Base-by-base conservation (phyloP, 1,140 invertebrate genomes). In the Ooceraea biroi region DNA sequence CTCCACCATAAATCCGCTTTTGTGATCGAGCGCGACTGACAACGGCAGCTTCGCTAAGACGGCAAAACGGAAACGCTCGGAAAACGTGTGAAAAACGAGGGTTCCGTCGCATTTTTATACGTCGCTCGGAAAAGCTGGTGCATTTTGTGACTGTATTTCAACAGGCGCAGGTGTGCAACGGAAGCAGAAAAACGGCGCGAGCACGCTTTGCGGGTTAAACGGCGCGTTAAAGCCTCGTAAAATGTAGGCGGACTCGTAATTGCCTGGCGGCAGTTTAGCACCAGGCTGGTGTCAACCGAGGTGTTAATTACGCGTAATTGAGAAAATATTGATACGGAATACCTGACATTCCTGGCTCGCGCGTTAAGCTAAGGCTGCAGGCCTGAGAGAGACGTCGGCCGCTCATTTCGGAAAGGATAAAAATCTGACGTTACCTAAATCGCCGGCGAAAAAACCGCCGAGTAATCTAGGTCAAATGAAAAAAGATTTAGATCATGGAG, bases 221-320 rank as follows among this genome's bases (percentile, higher is more conserved):
- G 19, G 14, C 11, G 44, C n/a, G 22, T 73, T 84, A 87, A 73
- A 78, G 48, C 17, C 65, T 68, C 66, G 46, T 86, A 57, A 61
- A 87, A 30, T 41, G 60, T 50, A 27, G 46, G 25, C 48, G 65
- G 14, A 61, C 36, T 66, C 44, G 61, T 82, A 73, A 80, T 25
- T 55, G n/a, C n/a, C n/a, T n/a, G n/a, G n/a, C 60, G 17, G 8
- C 27, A 27, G 60, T 7, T 71, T 46, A 63, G 12, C 11, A 48
- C 3, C 10, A 0, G 27, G 50, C n/a, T 50, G 25, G 55, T 10
- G 30, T 25, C 2, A 30, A 41, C 22, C 12, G 11, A 44, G 11
- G 44, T 27, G 25, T 71, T 69, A 57, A 80, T 71, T 78, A 57
- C 19, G 7, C 14, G 3, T 46, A 80, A 57, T 57, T 19, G 36